phyloP scores from a whole-genome alignment of 2,113 vertebrate genomes.

The Athene cunicularia region DNA sequence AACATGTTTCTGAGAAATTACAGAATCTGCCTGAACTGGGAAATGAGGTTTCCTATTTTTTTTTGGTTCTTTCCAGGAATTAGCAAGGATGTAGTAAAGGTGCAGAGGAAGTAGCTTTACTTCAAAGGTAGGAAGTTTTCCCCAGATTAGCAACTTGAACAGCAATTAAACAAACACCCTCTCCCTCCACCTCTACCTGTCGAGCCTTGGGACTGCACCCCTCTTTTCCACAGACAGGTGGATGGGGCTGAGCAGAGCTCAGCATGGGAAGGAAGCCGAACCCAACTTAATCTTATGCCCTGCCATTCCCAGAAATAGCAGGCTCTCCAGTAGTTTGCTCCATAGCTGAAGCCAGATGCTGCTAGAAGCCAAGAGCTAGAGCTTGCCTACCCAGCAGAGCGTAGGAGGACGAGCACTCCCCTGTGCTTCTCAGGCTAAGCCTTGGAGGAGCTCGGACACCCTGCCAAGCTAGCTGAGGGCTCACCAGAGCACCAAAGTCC shows the following conservation, averaged over 20 bases:
- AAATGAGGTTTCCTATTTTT: not conserved
- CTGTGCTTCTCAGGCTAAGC: not conserved
- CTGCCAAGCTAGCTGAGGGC: not conserved
- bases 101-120: not conserved
- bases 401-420: not conserved
- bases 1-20: not conserved
- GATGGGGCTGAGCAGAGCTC: not conserved
- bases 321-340: not conserved
- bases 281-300: not conserved
- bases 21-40: not conserved
- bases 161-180: not conserved
- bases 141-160: not conserved
- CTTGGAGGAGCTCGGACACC: not conserved
- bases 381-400: not conserved
- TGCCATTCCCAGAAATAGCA: not conserved
- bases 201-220: fast-evolving
- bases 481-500: not conserved
- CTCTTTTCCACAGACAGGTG: no score
- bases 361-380: not conserved
- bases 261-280: not conserved
- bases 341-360: not conserved
- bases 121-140: not conserved
- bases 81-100: not conserved
- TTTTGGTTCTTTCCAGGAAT: not conserved
- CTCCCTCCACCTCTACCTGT: not conserved